Conservation (phyloP, 2,797 vertebrate species). For the Eremophila alpestris region DNA sequence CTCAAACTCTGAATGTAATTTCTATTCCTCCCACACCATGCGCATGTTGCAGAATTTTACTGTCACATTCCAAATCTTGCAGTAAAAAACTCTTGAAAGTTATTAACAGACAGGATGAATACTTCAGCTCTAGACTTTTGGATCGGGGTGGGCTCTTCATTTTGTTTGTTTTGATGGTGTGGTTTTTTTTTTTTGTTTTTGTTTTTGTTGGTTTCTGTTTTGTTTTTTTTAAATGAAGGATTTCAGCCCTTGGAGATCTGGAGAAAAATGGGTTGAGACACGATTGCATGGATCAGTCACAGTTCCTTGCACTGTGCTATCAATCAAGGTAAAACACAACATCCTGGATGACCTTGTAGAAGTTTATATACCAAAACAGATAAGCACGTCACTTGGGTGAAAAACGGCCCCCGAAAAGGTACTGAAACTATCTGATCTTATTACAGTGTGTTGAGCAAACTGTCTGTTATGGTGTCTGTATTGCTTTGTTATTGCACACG, state of each 20-base stretch:
- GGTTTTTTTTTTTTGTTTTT: too few species aligned
- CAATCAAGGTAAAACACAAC: constrained; percentile 45
- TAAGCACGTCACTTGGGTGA: constrained; percentile 39
- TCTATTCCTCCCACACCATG: constrained; percentile 56
- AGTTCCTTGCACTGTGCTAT: not conserved
- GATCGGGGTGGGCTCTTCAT: not conserved
- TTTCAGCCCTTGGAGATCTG: not conserved
- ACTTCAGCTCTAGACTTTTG: not conserved
- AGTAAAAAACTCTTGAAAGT: constrained; percentile 34
- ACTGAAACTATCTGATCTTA: constrained; percentile 28
- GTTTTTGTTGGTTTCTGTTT: not conserved
- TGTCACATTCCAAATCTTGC: constrained; percentile 22
- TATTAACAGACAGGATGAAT: constrained; percentile 8
- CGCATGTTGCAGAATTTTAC: constrained; percentile 48
- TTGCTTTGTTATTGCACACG: not conserved
- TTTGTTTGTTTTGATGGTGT: not conserved
- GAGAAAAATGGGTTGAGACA: not conserved
- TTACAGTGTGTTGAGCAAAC: not conserved
- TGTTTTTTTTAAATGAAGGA: not conserved
- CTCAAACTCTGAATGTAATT: constrained; percentile 52
- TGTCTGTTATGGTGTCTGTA: not conserved
- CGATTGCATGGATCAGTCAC: constrained; percentile 22
- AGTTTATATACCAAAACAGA: constrained; percentile 33
- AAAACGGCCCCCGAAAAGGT: constrained; percentile 2
- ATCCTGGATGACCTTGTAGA: constrained; percentile 59